Evolutionary conservation across 2,888 invertebrate genomes (phyloP).

Genomic region (Labia minor): DNA sequence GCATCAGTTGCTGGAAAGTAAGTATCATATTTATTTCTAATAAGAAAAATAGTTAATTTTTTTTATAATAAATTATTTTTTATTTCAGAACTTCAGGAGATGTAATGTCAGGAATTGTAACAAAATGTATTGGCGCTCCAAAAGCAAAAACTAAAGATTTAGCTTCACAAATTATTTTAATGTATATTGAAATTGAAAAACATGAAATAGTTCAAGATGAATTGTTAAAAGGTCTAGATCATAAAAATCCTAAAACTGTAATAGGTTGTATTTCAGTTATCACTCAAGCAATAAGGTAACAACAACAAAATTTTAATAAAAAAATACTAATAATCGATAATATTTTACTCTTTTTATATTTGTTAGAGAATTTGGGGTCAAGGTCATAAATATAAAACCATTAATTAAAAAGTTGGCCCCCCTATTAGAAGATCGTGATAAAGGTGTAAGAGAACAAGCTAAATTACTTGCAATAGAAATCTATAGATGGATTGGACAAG

Average conservation of each 20-base stretch:
- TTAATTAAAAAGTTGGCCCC: slow-evolving; percentile 77
- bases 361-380: slow-evolving; percentile 74
- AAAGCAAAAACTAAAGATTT: slow-evolving; percentile 86
- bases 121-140: slow-evolving; percentile 86
- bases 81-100: slow-evolving; percentile 63
- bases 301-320: slow-evolving; percentile 5
- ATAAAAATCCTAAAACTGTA: slow-evolving; percentile 93
- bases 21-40: slow-evolving; percentile 28
- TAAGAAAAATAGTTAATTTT: slow-evolving; percentile 15
- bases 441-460: slow-evolving; percentile 81
- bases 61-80: slow-evolving; percentile 9
- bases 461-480: slow-evolving; percentile 86
- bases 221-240: slow-evolving; percentile 83
- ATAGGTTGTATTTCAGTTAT: slow-evolving; percentile 68
- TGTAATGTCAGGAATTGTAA: slow-evolving; percentile 76
- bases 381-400: slow-evolving; percentile 78
- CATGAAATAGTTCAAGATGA: slow-evolving; percentile 83
- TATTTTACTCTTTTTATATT: slow-evolving; percentile 8
- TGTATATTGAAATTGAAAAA: slow-evolving; percentile 95
- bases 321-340: neutral
- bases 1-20: slow-evolving; percentile 74
- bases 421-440: slow-evolving; percentile 83
- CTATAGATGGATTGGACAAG: slow-evolving; percentile 78
- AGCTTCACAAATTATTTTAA: slow-evolving; percentile 75
- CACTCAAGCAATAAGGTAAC: slow-evolving; percentile 56